A percentile compares a stretch with the other conserved stretches of the same genome.
These are phyloP conservation scores for Ischnura elegans DNA, from an alignment of 2,888 invertebrate species.

Conservation along the genomic window DNA sequence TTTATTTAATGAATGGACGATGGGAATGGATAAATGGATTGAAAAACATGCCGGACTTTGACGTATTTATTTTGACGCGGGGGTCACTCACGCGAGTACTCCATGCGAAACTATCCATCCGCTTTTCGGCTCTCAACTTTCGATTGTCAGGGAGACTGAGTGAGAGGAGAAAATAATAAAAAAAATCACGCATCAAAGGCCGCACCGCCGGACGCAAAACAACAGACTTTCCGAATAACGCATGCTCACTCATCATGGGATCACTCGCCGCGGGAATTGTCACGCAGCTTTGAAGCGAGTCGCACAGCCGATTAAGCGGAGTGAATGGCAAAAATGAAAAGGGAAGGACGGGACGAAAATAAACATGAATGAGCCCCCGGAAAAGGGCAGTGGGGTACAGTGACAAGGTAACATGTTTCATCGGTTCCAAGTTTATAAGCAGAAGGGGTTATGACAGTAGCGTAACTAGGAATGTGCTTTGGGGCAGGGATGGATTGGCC, in stretches of 20 bases:
- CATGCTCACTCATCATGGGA: neutral
- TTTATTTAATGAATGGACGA: slow-evolving; percentile 24
- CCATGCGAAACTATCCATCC: neutral
- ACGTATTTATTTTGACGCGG: slow-evolving; percentile 10
- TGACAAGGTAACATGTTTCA: no score
- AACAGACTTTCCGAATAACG: neutral
- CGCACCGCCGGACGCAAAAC: neutral
- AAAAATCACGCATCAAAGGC: neutral
- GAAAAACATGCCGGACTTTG: slow-evolving; percentile 14
- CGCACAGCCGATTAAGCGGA: slow-evolving; percentile 2
- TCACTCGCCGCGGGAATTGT: neutral
- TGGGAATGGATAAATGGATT: slow-evolving; percentile 24
- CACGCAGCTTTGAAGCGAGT: neutral
- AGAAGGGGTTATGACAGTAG: no score
- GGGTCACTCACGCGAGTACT: neutral
- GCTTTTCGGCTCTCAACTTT: neutral
- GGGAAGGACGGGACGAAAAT: neutral
- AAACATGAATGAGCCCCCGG: neutral
- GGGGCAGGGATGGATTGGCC: no score
- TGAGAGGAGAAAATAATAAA: neutral
- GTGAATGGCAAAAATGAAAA: slow-evolving; percentile 16
- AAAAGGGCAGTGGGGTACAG: no score
- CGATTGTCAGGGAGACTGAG: neutral
- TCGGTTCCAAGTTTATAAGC: no score
- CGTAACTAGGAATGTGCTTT: no score